phyloP scores from a whole-genome alignment of 2,797 vertebrate genomes.

The Mycteria americana region DNA sequence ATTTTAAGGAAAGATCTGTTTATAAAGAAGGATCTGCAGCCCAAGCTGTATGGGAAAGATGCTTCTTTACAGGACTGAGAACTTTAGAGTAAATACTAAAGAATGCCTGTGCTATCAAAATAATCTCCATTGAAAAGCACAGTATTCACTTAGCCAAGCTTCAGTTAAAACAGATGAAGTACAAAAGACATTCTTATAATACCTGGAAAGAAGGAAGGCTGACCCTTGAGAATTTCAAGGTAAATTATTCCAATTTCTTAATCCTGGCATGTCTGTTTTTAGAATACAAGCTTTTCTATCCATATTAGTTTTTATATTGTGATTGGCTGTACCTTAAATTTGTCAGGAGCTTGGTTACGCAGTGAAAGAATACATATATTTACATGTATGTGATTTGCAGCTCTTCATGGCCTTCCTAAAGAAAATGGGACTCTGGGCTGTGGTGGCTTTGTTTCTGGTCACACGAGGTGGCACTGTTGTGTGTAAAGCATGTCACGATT shows the following conservation, averaged over 20 bases:
- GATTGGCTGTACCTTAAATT: background rate
- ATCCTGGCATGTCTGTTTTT: background rate
- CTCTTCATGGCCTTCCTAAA: background rate
- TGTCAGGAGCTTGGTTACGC: background rate
- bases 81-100: background rate
- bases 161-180: background rate
- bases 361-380: background rate
- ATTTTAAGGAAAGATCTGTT: background rate
- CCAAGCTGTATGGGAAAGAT: background rate
- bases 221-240: background rate
- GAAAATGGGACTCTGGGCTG: background rate
- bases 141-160: background rate
- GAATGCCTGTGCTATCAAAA: background rate
- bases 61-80: background rate
- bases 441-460: background rate
- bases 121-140: background rate
- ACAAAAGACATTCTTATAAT: background rate
- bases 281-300: background rate
- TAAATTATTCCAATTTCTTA: background rate
- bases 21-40: background rate
- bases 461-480: background rate
- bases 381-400: background rate
- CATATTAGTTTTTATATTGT: background rate
- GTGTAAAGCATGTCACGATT: background rate
- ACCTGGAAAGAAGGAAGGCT: background rate